A percentile compares a stretch with the other conserved stretches of the same genome.
Evolutionary conservation across 1,140 invertebrate species (phyloP).

Genomic region (Thrips palmi): DNA sequence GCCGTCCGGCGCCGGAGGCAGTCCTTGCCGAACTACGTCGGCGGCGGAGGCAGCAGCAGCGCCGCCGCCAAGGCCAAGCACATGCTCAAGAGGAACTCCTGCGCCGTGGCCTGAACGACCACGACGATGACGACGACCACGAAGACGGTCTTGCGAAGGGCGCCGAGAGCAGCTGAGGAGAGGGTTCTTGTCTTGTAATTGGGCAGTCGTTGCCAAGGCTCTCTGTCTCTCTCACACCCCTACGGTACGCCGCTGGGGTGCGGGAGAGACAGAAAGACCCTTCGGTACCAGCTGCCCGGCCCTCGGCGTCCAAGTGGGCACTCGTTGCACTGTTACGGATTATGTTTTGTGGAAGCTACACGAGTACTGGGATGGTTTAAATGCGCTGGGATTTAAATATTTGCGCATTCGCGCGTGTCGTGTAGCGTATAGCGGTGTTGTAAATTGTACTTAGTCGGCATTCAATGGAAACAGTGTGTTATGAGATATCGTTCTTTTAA

Average conservation of each 20-base stretch:
- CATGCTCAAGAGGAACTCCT: constrained; percentile 22
- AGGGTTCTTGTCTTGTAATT: not conserved
- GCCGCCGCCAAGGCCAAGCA: constrained; percentile 13
- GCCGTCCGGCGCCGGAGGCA: constrained; percentile 27
- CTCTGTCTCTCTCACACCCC: not conserved
- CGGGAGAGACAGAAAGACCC: not conserved
- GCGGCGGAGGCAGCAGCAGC: constrained; percentile 12
- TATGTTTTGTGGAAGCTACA: too few species aligned
- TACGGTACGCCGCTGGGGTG: not conserved
- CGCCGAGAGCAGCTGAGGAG: not conserved
- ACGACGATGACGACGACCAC: too few species aligned
- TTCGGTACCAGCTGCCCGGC: not conserved
- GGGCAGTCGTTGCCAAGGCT: not conserved
- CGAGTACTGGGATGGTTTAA: too few species aligned
- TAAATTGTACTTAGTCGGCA: not conserved
- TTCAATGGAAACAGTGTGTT: not conserved
- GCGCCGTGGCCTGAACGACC: constrained; percentile 19
- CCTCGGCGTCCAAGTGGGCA: too few species aligned
- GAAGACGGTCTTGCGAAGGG: too few species aligned
- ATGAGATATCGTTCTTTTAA: constrained; percentile 8
- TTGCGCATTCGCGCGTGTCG: too few species aligned
- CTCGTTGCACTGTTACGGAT: too few species aligned
- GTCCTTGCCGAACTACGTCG: constrained; percentile 24
- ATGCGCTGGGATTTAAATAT: too few species aligned
- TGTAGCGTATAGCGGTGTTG: too few species aligned